A percentile compares a stretch with the other conserved stretches of the same genome.
phyloP scores from a whole-genome alignment of 2,888 invertebrate genomes.

The Acleris cristana region DNA sequence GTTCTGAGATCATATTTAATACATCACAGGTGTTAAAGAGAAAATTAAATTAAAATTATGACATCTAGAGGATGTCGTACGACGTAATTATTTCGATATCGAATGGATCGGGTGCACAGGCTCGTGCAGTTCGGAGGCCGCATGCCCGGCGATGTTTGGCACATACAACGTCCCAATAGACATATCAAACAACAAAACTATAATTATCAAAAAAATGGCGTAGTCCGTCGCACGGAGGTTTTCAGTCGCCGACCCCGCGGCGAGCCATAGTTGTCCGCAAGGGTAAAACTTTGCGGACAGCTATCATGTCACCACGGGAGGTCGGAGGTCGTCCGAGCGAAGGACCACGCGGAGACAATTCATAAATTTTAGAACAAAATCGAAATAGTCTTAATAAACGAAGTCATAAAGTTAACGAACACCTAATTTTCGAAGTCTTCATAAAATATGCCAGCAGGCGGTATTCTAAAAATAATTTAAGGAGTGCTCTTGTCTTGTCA shows the following conservation, averaged over 20 bases:
- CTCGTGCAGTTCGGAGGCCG: conserved; percentile 30
- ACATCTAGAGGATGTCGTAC: conserved; percentile 34
- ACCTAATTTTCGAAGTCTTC: conserved; percentile 47
- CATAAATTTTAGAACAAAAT: conserved; percentile 70
- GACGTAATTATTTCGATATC: conserved; percentile 42
- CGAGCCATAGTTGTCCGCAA: conserved; percentile 41
- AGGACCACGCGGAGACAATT: conserved; percentile 68
- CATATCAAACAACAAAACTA: conserved; percentile 66
- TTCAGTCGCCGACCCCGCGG: conserved; percentile 20
- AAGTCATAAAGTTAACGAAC: conserved; percentile 61
- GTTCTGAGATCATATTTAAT: conserved; percentile 87
- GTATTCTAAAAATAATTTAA: conserved; percentile 41
- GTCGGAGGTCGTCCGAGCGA: conserved; percentile 47
- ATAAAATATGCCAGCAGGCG: conserved; percentile 43
- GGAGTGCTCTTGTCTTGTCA: conserved; percentile 40
- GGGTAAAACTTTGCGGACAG: neutral
- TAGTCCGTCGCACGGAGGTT: conserved; percentile 57
- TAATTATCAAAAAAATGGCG: conserved; percentile 58
- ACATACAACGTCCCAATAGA: conserved; percentile 55
- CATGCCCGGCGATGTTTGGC: conserved; percentile 43
- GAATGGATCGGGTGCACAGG: conserved; percentile 35
- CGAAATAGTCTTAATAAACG: conserved; percentile 65
- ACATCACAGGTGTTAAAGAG: conserved; percentile 87
- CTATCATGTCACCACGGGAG: neutral
- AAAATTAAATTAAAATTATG: conserved; percentile 52